phyloP scores from a whole-genome alignment of 2,888 invertebrate species.

The Caenorhabditis wallacei region DNA sequence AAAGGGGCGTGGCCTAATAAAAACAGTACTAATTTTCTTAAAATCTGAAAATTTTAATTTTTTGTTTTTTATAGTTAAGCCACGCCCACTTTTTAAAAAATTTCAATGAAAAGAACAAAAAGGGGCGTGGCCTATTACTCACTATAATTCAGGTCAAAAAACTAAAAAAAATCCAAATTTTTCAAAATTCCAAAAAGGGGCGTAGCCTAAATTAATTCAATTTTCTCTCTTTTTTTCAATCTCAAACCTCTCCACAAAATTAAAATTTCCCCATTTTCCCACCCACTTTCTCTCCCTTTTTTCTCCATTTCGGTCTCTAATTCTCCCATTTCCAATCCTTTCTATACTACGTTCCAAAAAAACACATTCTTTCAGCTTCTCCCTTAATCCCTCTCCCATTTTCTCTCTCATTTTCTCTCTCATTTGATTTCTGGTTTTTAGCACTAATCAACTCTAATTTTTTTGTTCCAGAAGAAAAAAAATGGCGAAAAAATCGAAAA shows the following conservation, averaged over 20 bases:
- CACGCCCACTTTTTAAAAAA: too few species aligned
- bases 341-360: neutral
- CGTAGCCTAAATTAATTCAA: too few species aligned
- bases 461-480: constrained; percentile 25
- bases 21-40: neutral
- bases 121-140: too few species aligned
- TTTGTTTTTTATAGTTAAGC: neutral
- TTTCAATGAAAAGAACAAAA: too few species aligned
- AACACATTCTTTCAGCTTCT: neutral
- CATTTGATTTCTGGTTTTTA: neutral
- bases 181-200: too few species aligned
- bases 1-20: too few species aligned
- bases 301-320: neutral
- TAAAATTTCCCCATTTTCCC: too few species aligned
- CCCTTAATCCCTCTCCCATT: neutral
- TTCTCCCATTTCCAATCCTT: neutral
- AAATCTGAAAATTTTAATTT: neutral
- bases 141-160: too few species aligned
- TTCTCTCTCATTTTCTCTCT: neutral
- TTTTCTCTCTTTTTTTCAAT: too few species aligned
- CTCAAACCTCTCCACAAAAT: too few species aligned
- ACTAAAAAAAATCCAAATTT: too few species aligned
- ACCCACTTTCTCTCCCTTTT: neutral
- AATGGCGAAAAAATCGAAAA: constrained; percentile 21
- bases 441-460: too few species aligned